Evolutionary conservation across 1,140 invertebrate species (phyloP).

Genomic region (Eumeta japonica): DNA sequence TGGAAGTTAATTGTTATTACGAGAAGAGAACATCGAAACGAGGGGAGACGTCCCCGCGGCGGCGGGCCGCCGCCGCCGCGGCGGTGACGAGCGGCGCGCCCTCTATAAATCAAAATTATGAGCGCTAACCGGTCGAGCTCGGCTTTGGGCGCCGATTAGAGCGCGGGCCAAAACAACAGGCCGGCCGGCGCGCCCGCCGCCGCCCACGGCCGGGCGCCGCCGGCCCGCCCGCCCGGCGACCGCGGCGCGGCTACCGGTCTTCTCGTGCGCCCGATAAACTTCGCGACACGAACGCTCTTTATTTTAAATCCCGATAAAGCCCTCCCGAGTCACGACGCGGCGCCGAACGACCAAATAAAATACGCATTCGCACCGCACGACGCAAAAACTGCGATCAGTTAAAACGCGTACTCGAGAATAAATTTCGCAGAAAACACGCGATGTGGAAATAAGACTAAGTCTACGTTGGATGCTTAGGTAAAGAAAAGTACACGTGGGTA

Average conservation of each 20-base stretch:
- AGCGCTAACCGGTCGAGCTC: constrained; percentile 26
- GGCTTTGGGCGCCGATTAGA: constrained; percentile 38
- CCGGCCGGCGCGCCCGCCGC: constrained; percentile 20
- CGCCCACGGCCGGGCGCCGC: neutral
- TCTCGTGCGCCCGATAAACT: constrained; percentile 25
- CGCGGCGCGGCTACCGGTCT: too few species aligned
- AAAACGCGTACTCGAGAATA: constrained; percentile 34
- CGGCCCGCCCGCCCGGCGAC: too few species aligned
- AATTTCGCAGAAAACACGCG: constrained; percentile 16
- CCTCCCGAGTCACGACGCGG: constrained; percentile 37
- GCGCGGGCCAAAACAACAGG: constrained; percentile 42
- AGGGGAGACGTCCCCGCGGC: neutral
- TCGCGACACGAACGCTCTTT: constrained; percentile 17
- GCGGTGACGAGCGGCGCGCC: too few species aligned
- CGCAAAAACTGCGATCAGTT: constrained; percentile 28
- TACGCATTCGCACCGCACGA: constrained; percentile 24
- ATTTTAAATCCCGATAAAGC: constrained; percentile 22
- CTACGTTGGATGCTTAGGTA: too few species aligned
- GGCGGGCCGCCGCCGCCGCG: too few species aligned
- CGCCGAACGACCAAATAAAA: constrained; percentile 30
- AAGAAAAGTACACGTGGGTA: too few species aligned
- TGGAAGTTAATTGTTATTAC: constrained; percentile 37
- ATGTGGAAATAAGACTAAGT: too few species aligned
- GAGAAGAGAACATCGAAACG: constrained; percentile 23
- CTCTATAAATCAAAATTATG: constrained; percentile 49